phyloP scores from a whole-genome alignment of 2,113 vertebrate genomes.

The Pantherophis guttatus region DNA sequence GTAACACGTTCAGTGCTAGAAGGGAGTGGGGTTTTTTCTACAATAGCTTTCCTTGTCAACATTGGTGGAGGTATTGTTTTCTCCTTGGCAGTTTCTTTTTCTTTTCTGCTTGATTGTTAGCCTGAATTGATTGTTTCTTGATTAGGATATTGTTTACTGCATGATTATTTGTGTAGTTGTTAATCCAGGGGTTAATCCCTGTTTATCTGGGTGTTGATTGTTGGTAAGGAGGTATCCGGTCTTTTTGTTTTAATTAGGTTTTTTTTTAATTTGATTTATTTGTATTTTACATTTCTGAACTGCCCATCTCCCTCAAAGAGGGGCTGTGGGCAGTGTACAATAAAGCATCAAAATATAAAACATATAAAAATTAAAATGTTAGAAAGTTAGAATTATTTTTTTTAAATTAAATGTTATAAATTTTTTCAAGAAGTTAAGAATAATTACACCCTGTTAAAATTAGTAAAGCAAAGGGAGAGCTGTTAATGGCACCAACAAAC shows the following conservation, averaged over 20 bases:
- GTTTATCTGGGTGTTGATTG: too few species aligned
- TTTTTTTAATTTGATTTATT: too few species aligned
- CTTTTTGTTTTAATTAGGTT: too few species aligned
- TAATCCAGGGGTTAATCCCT: too few species aligned
- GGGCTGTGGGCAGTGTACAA: neutral
- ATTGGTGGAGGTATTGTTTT: neutral
- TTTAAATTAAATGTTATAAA: neutral
- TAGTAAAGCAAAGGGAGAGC: neutral
- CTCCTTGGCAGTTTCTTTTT: neutral
- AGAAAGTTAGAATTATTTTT: neutral
- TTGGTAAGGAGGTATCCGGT: too few species aligned
- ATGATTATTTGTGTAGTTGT: too few species aligned
- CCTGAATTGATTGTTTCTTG: neutral
- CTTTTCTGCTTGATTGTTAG: neutral
- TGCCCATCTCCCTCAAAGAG: too few species aligned
- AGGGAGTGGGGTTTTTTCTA: neutral
- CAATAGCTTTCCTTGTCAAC: neutral
- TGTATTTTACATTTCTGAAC: too few species aligned
- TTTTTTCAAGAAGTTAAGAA: too few species aligned
- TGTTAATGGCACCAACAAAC: neutral
- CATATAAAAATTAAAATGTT: neutral
- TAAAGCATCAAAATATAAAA: neutral
- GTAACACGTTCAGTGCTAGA: neutral
- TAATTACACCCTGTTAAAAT: too few species aligned
- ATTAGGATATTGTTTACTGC: too few species aligned